phyloP scores from a whole-genome alignment of 1,140 invertebrate genomes.

The Cecropterus lyciades region DNA sequence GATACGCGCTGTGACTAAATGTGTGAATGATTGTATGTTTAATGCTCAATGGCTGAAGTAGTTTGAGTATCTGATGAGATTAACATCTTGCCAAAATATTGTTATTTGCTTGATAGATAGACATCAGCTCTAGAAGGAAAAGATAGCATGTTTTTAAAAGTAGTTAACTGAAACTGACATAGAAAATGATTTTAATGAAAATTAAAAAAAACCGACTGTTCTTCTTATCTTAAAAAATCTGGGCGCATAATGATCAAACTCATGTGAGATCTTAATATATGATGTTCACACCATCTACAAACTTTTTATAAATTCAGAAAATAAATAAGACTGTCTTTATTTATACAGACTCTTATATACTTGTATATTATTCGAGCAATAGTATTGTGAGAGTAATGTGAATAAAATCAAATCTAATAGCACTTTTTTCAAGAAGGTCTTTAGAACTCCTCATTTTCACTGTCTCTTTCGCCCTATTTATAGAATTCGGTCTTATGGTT shows the following conservation, averaged over 20 bases:
- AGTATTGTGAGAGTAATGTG: too few species aligned
- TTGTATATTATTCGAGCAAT: too few species aligned
- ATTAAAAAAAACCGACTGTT: too few species aligned
- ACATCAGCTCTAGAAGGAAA: constrained; percentile 18
- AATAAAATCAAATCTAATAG: background rate
- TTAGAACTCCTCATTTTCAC: background rate
- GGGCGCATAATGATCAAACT: too few species aligned
- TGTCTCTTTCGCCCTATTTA: background rate
- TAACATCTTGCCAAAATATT: constrained; percentile 31
- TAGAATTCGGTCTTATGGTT: constrained; percentile 18
- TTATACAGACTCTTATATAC: too few species aligned
- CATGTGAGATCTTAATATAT: too few species aligned
- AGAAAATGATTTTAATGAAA: background rate
- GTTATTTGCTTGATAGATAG: constrained; percentile 24
- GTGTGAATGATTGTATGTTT: constrained; percentile 52
- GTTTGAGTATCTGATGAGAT: constrained; percentile 28
- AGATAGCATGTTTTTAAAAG: too few species aligned
- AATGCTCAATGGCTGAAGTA: constrained; percentile 60
- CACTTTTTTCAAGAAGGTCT: background rate
- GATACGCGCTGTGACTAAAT: constrained; percentile 69
- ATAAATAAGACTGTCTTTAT: too few species aligned
- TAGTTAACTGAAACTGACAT: background rate
- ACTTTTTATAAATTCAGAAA: too few species aligned
- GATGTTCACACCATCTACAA: too few species aligned
- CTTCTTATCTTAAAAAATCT: too few species aligned